phyloP scores from a whole-genome alignment of 2,113 vertebrate genomes.

The Circaetus gallicus region DNA sequence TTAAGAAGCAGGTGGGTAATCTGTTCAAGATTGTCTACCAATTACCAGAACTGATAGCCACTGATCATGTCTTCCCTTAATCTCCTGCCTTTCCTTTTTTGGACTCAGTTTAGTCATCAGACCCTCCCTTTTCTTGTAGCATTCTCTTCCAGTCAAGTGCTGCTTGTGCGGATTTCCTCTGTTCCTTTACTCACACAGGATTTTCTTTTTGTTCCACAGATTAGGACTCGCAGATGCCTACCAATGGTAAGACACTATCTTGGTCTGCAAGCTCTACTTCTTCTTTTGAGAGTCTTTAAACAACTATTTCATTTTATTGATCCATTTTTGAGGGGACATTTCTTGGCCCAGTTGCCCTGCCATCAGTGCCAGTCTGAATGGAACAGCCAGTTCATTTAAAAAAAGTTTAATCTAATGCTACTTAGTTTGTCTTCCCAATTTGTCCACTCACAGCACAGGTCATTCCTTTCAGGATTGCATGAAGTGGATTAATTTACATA shows the following conservation, averaged over 20 bases:
- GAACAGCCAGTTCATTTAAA: not conserved
- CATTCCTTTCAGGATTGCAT: not conserved
- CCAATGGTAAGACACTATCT: conserved; percentile 82
- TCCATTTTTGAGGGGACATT: not conserved
- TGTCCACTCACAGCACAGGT: not conserved
- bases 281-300: not conserved
- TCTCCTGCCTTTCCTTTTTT: not conserved
- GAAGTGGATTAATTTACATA: not conserved
- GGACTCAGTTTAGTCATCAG: not conserved
- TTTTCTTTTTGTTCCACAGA: conserved; percentile 74
- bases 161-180: not conserved
- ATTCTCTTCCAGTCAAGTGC: not conserved
- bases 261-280: not conserved
- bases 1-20: not conserved
- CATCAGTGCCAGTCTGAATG: not conserved
- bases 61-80: not conserved
- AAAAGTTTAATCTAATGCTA: not conserved
- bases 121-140: not conserved
- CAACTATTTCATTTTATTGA: not conserved
- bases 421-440: not conserved
- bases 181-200: not conserved
- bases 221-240: conserved; percentile 81
- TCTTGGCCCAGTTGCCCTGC: not conserved
- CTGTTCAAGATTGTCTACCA: not conserved
- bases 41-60: not conserved